Percentiles rank a stretch among this genome's conserved stretches.
These are phyloP conservation scores for Philhelius pedissequus DNA, from an alignment of 2,888 invertebrate species.

Conservation along the genomic window DNA sequence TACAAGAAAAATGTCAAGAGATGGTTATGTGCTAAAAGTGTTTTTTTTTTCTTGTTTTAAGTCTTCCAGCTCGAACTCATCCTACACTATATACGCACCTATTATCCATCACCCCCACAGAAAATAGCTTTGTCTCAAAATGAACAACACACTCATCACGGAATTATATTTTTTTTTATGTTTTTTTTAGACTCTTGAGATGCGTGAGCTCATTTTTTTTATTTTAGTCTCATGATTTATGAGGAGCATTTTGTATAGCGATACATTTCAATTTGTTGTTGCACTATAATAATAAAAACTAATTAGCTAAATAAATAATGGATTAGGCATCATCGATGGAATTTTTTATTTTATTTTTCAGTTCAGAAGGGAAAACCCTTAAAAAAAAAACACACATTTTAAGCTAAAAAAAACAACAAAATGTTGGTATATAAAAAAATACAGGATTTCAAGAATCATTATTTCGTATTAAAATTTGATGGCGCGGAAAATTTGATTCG, in stretches of 20 bases:
- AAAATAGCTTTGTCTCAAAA: background rate
- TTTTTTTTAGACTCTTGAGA: background rate
- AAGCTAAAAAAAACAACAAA: background rate
- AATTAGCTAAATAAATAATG: constrained; percentile 66
- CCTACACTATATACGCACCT: constrained; percentile 43
- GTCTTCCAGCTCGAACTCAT: background rate
- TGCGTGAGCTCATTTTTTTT: background rate
- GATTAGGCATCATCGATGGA: constrained; percentile 38
- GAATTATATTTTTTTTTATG: constrained; percentile 3
- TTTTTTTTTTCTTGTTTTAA: constrained; percentile 12
- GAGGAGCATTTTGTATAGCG: constrained; percentile 58
- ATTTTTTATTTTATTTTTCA: background rate
- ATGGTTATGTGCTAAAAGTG: constrained; percentile 48
- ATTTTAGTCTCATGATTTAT: constrained; percentile 49
- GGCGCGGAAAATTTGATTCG: constrained; percentile 61
- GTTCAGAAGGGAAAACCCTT: constrained; percentile 8
- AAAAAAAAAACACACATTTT: background rate
- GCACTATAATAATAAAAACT: constrained; percentile 62
- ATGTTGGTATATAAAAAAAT: background rate
- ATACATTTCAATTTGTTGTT: constrained; percentile 67
- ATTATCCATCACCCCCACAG: constrained; percentile 7
- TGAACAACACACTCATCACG: constrained; percentile 22
- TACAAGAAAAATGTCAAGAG: constrained; percentile 33
- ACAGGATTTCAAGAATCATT: constrained; percentile 52
- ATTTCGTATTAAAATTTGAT: constrained; percentile 62